Base-by-base conservation (phyloP, 1,140 invertebrate genomes). In the Pygmarrhopalites habei region DNA sequence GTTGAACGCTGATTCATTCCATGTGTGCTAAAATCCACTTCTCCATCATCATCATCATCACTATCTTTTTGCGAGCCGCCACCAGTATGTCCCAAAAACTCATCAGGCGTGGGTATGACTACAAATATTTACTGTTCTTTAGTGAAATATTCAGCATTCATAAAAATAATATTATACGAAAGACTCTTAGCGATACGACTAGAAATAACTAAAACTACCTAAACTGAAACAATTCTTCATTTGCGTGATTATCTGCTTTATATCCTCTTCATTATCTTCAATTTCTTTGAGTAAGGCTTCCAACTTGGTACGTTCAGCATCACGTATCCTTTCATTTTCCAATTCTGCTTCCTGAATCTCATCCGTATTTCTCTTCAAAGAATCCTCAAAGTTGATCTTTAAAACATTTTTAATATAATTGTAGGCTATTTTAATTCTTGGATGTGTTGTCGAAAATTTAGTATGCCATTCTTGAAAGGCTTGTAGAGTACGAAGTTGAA, bases 381-480 rank as follows among this genome's bases (percentile, higher is more conserved):
- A 39, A 64, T 64, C 65, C 61, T 72, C 69, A 58, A 78, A 78
- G 71, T n/a, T n/a, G n/a, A 81, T 77, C 71, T 78, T 78, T 73
- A 81, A 77, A 61, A 77, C 79, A 23, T 75, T 74, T 65, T 76
- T 77, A 0, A 83, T 71, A 67, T 77, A 82, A 23, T 79, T 77
- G 64, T 77, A 79, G 17, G 75, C 80, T 35, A 81, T 67, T 21
- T 71, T 67, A 3, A 83, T 73, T 71, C 77, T 75, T 65, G 76
- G 79, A 72, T 82, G 82, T 17, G 72, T 74, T 3, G 70, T 58
- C 19, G 78, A 77, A 76, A 75, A 84, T 39, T 77, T 75, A 1
- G 75, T 67, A 60, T 78, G 66, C 82, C 82, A 84, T 30, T 75
- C 69, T 60, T 81, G 75, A 17, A 84, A 72, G 10, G 74, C 73